These are phyloP conservation scores for Lasioglossum zephyrum DNA, from an alignment of 2,888 invertebrate species.

Conservation along the genomic window DNA sequence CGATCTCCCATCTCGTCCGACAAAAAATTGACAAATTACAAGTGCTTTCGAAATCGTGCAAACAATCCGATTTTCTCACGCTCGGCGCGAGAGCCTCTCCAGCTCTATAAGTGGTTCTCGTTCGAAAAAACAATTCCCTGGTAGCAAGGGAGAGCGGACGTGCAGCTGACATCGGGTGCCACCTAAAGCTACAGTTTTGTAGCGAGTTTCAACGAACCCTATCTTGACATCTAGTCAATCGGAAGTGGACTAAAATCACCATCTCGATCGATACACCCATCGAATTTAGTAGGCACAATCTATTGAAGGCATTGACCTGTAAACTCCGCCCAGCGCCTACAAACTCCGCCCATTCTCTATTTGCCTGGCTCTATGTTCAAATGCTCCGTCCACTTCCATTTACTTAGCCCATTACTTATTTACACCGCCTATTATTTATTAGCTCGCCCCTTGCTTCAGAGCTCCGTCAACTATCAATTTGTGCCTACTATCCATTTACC, in stretches of 20 bases:
- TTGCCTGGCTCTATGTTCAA: background rate
- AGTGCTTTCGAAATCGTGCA: background rate
- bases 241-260: background rate
- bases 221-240: background rate
- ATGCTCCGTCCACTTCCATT: background rate
- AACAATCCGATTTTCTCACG: background rate
- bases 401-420: background rate
- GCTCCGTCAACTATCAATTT: background rate
- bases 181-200: background rate
- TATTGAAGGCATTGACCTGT: background rate
- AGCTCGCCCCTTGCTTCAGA: background rate
- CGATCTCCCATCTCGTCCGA: background rate
- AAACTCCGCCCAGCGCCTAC: background rate
- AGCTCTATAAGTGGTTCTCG: background rate
- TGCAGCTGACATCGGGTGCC: background rate
- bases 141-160: background rate
- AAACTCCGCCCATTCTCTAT: background rate
- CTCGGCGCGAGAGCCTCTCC: background rate
- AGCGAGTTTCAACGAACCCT: background rate
- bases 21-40: background rate
- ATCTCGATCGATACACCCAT: conserved; percentile 2
- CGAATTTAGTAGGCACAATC: background rate
- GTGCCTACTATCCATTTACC: background rate
- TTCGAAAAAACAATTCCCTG: background rate
- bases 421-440: background rate